phyloP scores from a whole-genome alignment of 2,888 invertebrate genomes.

The Ellobium chinense region DNA sequence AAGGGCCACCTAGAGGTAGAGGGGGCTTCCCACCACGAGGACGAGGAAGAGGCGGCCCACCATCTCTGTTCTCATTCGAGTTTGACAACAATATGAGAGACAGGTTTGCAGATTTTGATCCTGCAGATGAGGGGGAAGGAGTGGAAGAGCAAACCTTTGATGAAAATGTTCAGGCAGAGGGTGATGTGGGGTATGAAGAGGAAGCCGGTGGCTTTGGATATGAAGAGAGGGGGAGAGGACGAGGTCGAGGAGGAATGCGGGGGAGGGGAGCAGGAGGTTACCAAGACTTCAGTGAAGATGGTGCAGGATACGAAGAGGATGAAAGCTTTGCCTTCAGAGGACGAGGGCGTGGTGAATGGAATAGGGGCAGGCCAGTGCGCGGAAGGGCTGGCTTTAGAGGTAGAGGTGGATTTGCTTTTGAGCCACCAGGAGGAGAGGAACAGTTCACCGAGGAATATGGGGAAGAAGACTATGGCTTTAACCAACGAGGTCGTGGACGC shows the following conservation, averaged over 20 bases:
- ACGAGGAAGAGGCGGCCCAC: conserved; percentile 12
- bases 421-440: neutral
- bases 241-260: neutral
- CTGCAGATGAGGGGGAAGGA: neutral
- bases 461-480: neutral
- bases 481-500: conserved; percentile 10
- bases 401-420: conserved; percentile 12
- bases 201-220: neutral
- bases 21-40: conserved; percentile 43
- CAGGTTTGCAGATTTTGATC: conserved; percentile 28
- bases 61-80: conserved; percentile 7
- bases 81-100: conserved; percentile 6
- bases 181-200: neutral
- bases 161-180: neutral
- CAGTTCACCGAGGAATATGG: neutral
- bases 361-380: neutral
- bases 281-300: neutral
- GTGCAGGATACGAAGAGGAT: neutral
- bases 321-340: neutral
- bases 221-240: neutral
- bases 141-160: neutral
- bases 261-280: conserved; percentile 11
- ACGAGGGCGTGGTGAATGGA: neutral
- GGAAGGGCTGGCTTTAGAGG: conserved; percentile 26
- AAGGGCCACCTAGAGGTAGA: conserved; percentile 39